Base-by-base conservation (phyloP, 2,888 invertebrate species). In the Tenthredo distinguenda region DNA sequence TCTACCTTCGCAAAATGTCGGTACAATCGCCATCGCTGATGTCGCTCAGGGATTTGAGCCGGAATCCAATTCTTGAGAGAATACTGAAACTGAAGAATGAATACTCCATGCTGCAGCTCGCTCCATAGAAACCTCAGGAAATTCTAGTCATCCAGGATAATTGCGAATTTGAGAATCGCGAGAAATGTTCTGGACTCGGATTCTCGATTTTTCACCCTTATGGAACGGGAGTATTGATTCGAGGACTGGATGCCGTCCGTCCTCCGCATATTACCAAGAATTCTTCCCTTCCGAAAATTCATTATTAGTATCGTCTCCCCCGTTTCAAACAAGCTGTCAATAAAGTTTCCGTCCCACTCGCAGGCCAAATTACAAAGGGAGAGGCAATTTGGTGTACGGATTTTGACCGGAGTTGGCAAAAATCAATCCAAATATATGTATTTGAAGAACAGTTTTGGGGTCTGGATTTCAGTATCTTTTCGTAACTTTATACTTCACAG, bases 41-140 rank as follows among this genome's bases (percentile, higher is more conserved):
- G 50, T 77, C 77, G 50, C 50, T 55, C n/a, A 3, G 77, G 77
- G 77, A 77, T 31, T n/a, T n/a, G 18, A 34, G 34, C 31, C 55
- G 55, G 43, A 40, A 43, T 43, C 43, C 18, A 43, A 40, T 43
- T 43, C 21, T 43, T 15, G 10, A 5, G 40, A 40, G n/a, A 21
- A 43, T 9, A 40, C 43, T 31, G 40, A 43, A 43, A 21, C 43
- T 21, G 10, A 74, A 40, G n/a, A 74, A 26, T 21, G 12, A 43
- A 43, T 43, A 43, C 26, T 71, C 18, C 71, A 37, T 37, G 34
- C 21, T 43, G 21, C 43, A 40, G 12, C 43, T n/a, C 43, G 43
- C 10, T 74, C 12, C 10, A 12, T 10, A 62, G 3, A 62, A 26
- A 62, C 0, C 62, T 21, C 26, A 62, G 10, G 26, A 26, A 62